Evolutionary conservation across 2,888 invertebrate genomes (phyloP).

Genomic region (Torymus texanus): DNA sequence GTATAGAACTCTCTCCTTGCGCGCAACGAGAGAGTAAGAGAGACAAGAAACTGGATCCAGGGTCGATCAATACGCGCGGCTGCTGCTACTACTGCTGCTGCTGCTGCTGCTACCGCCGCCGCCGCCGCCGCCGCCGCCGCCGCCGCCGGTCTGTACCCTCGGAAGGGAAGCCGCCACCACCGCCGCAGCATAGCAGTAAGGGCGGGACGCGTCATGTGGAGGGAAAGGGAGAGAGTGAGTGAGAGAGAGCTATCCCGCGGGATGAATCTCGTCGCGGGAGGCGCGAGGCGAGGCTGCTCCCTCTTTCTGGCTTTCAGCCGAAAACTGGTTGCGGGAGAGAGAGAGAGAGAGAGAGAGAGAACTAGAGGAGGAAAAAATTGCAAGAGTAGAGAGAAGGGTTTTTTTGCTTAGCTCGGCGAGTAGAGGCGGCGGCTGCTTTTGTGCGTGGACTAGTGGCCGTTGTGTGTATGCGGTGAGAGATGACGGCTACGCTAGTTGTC

Average conservation of each 20-base stretch:
- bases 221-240: conserved; percentile 51
- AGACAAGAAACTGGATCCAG: conserved; percentile 54
- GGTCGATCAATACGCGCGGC: conserved; percentile 55
- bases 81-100: background rate
- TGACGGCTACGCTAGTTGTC: background rate
- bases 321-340: conserved; percentile 24
- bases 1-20: background rate
- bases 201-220: conserved; percentile 11
- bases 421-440: background rate
- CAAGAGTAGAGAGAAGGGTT: no score
- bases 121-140: background rate
- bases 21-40: conserved; percentile 3
- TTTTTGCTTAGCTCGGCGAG: background rate
- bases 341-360: background rate
- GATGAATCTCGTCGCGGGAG: conserved; percentile 37
- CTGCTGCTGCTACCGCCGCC: background rate
- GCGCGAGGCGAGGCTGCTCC: background rate
- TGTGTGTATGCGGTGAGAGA: background rate
- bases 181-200: conserved; percentile 4
- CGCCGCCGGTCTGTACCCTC: conserved; percentile 16
- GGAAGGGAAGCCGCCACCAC: conserved; percentile 30
- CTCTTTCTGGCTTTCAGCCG: conserved; percentile 15
- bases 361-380: conserved; percentile 17
- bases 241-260: conserved; percentile 39
- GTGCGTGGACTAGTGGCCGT: background rate